Conservation (phyloP, 2,113 vertebrate genomes). For the Pimephales promelas region DNA sequence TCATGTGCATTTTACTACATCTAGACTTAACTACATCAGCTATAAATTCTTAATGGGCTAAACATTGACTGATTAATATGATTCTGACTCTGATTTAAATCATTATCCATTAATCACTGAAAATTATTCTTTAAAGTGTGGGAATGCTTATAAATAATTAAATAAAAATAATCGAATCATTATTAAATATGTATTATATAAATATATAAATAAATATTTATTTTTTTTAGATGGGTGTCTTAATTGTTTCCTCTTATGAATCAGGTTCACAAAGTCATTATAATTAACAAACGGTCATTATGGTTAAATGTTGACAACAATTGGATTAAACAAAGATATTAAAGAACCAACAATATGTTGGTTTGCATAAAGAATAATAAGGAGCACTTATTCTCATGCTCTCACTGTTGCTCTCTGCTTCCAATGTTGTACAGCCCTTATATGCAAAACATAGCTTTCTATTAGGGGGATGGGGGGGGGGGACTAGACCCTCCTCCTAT, state of each 20-base stretch:
- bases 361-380: neutral
- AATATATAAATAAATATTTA: too few relatives aligned
- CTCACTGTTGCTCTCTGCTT: conserved; percentile 35
- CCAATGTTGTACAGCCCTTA: conserved; percentile 61
- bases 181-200: conserved; percentile 5
- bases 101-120: neutral
- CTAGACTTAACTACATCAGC: neutral
- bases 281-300: neutral
- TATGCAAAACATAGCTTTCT: conserved; percentile 70
- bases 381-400: conserved; percentile 7
- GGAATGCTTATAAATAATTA: neutral
- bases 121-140: neutral
- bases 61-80: neutral
- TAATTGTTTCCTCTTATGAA: neutral
- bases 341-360: neutral
- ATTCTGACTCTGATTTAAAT: too few relatives aligned
- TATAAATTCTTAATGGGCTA: neutral
- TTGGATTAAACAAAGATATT: neutral
- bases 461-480: conserved; percentile 40
- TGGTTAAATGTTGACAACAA: conserved; percentile 10
- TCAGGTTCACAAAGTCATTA: too few relatives aligned
- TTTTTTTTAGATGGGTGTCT: neutral
- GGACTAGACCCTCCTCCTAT: conserved; percentile 6
- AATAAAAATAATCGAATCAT: too few relatives aligned
- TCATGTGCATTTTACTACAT: neutral